Evolutionary conservation across 2,888 invertebrate species (phyloP).

Genomic region (Malacosoma neustria): DNA sequence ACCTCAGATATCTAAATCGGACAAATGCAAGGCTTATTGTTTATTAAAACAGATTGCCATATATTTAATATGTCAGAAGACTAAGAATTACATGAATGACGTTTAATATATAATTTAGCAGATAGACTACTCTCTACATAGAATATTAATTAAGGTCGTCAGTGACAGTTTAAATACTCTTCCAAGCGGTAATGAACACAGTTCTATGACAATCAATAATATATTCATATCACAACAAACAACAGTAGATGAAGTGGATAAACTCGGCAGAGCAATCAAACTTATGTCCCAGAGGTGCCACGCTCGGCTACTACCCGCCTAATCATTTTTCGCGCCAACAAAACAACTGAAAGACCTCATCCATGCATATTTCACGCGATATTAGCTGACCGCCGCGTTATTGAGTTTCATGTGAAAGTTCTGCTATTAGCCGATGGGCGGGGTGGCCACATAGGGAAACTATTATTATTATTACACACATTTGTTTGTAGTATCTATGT

Average conservation of each 20-base stretch:
- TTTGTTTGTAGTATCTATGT: slow-evolving; percentile 1
- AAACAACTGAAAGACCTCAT: slow-evolving; percentile 45
- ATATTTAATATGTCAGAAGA: no score
- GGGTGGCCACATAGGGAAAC: slow-evolving; percentile 30
- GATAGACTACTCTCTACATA: no score
- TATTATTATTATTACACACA: slow-evolving; percentile 14
- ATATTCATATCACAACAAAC: slow-evolving; percentile 60
- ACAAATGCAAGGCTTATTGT: no score
- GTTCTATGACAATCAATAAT: slow-evolving; percentile 42
- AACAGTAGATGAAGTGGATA: slow-evolving; percentile 49
- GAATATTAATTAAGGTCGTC: no score
- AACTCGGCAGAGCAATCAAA: slow-evolving; percentile 63
- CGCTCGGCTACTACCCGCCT: slow-evolving; percentile 50
- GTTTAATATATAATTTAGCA: no score
- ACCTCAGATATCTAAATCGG: no score
- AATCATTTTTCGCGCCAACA: slow-evolving; percentile 63
- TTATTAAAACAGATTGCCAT: no score
- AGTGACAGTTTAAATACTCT: neutral
- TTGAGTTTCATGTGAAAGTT: slow-evolving; percentile 53
- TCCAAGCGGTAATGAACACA: slow-evolving; percentile 25
- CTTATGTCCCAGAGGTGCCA: slow-evolving; percentile 50
- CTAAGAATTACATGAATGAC: no score
- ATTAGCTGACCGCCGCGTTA: slow-evolving; percentile 54
- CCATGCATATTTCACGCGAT: slow-evolving; percentile 63
- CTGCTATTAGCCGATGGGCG: slow-evolving; percentile 34